These are phyloP conservation scores for Pelobates fuscus DNA, from an alignment of 2,113 vertebrate species.

Conservation along the genomic window DNA sequence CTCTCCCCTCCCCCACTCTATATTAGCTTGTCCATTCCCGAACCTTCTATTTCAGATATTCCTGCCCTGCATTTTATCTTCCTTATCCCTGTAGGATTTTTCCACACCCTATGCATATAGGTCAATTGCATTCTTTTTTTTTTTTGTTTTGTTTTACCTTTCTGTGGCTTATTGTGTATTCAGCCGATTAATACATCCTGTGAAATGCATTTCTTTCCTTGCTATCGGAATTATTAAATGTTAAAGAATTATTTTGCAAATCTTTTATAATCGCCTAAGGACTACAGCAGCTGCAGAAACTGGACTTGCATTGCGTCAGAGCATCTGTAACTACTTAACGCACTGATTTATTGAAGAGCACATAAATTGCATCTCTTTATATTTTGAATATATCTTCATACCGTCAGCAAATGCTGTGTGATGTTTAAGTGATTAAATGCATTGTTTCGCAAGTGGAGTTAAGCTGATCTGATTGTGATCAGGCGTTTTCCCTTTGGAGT, in stretches of 20 bases:
- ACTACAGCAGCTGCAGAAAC: not conserved
- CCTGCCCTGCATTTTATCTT: no score
- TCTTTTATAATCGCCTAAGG: conserved; percentile 17
- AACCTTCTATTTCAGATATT: no score
- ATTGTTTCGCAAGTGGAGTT: no score
- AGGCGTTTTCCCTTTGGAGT: no score
- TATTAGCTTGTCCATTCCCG: no score
- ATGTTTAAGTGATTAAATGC: not conserved
- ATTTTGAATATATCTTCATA: not conserved
- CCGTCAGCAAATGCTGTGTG: not conserved
- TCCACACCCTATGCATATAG: no score
- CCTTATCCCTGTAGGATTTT: no score
- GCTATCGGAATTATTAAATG: not conserved
- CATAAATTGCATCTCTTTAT: not conserved
- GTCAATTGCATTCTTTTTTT: no score
- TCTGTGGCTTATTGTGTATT: no score
- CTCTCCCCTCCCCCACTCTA: no score
- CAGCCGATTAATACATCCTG: not conserved
- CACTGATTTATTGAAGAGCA: not conserved
- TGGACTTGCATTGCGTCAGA: not conserved
- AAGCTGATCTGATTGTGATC: no score
- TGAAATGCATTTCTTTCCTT: not conserved
- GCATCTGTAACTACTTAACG: not conserved
- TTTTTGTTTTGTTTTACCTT: no score
- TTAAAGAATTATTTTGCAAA: not conserved